These are phyloP conservation scores for Mus spicilegus DNA, from an alignment of 2,113 vertebrate genomes.

Conservation along the genomic window DNA sequence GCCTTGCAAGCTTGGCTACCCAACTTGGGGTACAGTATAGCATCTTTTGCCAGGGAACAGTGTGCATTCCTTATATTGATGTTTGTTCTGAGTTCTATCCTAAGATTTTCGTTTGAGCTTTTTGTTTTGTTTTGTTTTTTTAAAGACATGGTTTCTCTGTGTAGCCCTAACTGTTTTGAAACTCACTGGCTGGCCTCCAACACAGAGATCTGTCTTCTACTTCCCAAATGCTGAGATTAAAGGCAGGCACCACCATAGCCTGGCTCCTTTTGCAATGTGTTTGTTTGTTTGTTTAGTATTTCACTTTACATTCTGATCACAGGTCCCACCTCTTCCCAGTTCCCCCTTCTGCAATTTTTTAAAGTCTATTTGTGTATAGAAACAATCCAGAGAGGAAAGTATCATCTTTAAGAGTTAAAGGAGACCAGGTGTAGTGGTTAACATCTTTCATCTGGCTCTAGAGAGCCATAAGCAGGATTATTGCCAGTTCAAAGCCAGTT, in stretches of 20 bases:
- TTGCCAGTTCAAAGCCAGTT: not conserved
- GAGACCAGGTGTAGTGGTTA: not conserved
- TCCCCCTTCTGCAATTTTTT: not conserved
- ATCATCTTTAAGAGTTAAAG: not conserved
- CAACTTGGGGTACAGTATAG: fast-evolving
- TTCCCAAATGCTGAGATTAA: too few relatives aligned
- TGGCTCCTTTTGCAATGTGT: not conserved
- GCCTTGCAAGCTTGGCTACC: not conserved
- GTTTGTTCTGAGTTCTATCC: not conserved
- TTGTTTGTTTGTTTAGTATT: too few relatives aligned
- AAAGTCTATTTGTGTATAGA: not conserved
- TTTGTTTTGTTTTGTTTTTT: not conserved
- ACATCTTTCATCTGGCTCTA: not conserved
- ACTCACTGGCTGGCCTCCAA: too few relatives aligned
- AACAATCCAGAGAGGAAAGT: not conserved
- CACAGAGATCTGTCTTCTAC: too few relatives aligned
- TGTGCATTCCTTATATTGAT: not conserved
- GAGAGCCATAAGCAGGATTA: not conserved
- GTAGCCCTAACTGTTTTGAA: too few relatives aligned
- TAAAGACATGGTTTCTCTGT: not conserved
- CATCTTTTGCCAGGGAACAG: fast-evolving
- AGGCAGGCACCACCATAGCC: not conserved
- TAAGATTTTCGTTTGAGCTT: not conserved
- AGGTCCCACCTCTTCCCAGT: too few relatives aligned
- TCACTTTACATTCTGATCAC: too few relatives aligned